Percentiles rank a stretch among this genome's conserved stretches.
These are phyloP conservation scores for Anhinga anhinga DNA, from an alignment of 2,113 vertebrate species.

Conservation along the genomic window DNA sequence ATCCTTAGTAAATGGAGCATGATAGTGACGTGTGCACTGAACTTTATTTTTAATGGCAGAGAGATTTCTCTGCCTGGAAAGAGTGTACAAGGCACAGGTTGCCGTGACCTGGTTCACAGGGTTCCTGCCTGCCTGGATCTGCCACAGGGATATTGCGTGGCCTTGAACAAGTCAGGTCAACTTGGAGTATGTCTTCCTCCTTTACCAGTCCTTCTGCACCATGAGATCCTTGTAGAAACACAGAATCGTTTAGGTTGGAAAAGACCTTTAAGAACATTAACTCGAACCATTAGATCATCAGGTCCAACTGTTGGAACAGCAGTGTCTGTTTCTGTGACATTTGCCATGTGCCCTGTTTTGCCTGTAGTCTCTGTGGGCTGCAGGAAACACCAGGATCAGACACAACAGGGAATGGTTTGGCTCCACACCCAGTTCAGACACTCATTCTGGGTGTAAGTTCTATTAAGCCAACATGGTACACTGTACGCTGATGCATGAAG, in stretches of 20 bases:
- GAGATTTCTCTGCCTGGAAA: background rate
- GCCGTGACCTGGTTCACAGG: background rate
- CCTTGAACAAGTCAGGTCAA: background rate
- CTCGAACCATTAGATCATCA: too few relatives aligned
- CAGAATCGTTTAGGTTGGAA: too few relatives aligned
- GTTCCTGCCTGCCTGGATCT: background rate
- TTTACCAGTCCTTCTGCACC: background rate
- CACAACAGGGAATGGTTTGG: background rate
- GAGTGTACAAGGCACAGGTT: background rate
- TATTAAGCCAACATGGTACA: background rate
- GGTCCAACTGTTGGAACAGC: background rate
- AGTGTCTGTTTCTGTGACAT: background rate
- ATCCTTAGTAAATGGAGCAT: constrained; percentile 15
- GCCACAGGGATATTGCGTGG: background rate
- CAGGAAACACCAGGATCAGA: background rate
- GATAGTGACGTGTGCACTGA: background rate
- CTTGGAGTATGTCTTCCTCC: background rate
- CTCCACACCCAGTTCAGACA: background rate
- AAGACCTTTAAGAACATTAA: too few relatives aligned
- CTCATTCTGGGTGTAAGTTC: background rate
- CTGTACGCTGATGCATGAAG: background rate
- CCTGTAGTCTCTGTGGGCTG: background rate
- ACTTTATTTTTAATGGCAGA: constrained; percentile 16
- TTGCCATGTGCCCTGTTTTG: background rate
- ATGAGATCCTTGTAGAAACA: background rate